Conservation (phyloP, 2,113 vertebrate species). For the Diadophis punctatus region DNA sequence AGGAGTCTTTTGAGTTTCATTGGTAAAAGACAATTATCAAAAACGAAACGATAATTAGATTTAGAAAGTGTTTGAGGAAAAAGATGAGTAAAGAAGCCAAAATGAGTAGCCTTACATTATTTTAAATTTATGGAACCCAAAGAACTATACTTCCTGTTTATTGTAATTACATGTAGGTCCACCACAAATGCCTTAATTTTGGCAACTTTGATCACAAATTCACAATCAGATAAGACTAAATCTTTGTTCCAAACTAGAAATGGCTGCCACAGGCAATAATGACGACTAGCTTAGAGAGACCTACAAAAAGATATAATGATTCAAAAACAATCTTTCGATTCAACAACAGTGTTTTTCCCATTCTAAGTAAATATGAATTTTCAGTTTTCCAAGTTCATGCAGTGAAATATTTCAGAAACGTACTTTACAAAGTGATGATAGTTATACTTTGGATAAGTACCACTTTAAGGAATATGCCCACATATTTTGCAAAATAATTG, state of each 20-base stretch:
- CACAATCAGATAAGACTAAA: neutral
- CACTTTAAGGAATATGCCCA: conserved; percentile 2
- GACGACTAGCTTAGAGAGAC: neutral
- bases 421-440: neutral
- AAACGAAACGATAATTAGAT: neutral
- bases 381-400: neutral
- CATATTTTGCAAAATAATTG: neutral
- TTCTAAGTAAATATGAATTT: neutral
- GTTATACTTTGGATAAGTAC: neutral
- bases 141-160: neutral
- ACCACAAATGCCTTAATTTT: neutral
- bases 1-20: neutral
- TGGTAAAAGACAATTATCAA: neutral
- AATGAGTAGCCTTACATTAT: neutral
- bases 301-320: neutral
- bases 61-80: neutral
- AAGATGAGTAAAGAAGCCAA: neutral
- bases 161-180: neutral
- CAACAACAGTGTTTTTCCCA: neutral
- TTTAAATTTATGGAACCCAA: neutral
- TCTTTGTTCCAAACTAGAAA: neutral
- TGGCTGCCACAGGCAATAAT: neutral
- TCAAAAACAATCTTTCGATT: neutral
- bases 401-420: neutral
- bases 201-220: neutral